Conservation (phyloP, 2,113 vertebrate genomes). For the Pseudopodoces humilis region DNA sequence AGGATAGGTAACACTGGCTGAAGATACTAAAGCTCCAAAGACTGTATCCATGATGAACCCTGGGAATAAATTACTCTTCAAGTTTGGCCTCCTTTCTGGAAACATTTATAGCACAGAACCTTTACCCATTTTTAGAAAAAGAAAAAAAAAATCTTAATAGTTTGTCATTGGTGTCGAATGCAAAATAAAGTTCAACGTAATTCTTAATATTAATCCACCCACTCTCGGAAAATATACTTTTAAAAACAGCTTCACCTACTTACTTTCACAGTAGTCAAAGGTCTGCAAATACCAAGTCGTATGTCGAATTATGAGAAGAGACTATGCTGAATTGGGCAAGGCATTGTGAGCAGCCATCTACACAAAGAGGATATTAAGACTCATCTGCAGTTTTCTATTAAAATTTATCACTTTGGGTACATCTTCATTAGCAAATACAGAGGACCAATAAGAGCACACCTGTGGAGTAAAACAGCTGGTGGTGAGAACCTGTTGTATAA, state of each 20-base stretch:
- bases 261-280: not conserved
- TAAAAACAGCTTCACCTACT: not conserved
- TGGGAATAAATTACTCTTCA: not conserved
- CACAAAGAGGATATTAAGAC: not conserved
- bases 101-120: not conserved
- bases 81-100: not conserved
- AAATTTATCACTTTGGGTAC: not conserved
- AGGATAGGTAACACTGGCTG: not conserved
- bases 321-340: not conserved
- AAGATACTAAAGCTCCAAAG: not conserved
- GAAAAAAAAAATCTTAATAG: not conserved
- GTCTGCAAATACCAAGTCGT: not conserved
- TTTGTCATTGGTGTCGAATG: not conserved
- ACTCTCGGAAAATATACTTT: not conserved
- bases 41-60: not conserved
- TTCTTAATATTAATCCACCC: not conserved
- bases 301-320: fast-evolving
- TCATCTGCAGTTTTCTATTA: not conserved
- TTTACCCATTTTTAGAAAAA: not conserved
- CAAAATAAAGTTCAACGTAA: not conserved
- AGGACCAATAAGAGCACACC: not conserved
- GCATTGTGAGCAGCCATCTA: not conserved
- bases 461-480: not conserved
- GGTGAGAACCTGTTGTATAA: not conserved
- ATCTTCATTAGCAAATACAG: not conserved